Evolutionary conservation across 2,797 vertebrate genomes (phyloP).

Genomic region (Siniperca scherzeri): DNA sequence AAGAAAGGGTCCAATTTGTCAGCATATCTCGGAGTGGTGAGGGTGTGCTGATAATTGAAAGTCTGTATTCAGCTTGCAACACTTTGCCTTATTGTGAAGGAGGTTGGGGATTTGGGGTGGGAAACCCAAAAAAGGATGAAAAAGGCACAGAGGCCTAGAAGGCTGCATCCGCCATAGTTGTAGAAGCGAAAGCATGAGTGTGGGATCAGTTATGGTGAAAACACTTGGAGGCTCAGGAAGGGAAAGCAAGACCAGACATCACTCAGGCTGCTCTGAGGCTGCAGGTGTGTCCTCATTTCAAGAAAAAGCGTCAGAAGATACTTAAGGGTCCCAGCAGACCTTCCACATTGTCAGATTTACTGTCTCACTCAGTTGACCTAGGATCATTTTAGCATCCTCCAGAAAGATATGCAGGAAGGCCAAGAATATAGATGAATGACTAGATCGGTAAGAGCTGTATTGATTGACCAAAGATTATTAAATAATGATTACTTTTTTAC

Average conservation of each 20-base stretch:
- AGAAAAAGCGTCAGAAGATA: constrained; percentile 34
- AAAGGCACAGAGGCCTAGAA: neutral
- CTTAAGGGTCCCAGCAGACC: constrained; percentile 29
- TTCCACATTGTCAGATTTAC: constrained; percentile 23
- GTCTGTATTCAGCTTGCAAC: neutral
- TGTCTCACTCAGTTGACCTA: constrained; percentile 18
- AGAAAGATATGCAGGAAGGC: constrained; percentile 20
- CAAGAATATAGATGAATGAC: neutral
- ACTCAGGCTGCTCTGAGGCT: constrained; percentile 35
- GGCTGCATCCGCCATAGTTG: neutral
- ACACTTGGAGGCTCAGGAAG: constrained; percentile 11
- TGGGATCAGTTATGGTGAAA: constrained; percentile 18
- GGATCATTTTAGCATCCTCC: constrained; percentile 11
- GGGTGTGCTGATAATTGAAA: neutral
- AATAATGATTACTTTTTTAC: neutral
- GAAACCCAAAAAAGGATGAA: neutral
- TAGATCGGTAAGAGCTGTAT: neutral
- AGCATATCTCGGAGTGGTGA: neutral
- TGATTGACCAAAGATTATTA: neutral
- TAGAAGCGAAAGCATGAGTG: neutral
- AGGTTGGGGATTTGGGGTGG: neutral
- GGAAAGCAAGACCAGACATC: constrained; percentile 29
- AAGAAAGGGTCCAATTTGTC: neutral
- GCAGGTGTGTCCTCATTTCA: constrained; percentile 64
- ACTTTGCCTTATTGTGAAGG: neutral